Conservation (phyloP, 2,888 invertebrate species). For the Ennomos fuscantarius region DNA sequence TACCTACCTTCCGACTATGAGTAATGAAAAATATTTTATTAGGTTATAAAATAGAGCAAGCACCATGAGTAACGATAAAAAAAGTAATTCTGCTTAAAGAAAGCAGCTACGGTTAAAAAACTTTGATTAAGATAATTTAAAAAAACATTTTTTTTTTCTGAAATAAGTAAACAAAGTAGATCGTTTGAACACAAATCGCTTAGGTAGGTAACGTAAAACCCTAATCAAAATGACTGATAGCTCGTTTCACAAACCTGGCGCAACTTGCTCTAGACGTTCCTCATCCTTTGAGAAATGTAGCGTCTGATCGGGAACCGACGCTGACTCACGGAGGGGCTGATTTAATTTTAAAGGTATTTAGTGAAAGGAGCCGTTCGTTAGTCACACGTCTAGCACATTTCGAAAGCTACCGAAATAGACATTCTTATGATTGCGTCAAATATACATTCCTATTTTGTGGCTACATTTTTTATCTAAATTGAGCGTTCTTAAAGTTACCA, state of each 20-base stretch:
- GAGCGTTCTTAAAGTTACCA: neutral
- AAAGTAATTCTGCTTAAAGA: too few relatives aligned
- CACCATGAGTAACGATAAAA: too few relatives aligned
- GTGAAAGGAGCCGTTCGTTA: slow-evolving; percentile 29
- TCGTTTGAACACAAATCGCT: neutral
- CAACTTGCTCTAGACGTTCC: slow-evolving; percentile 17
- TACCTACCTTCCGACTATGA: too few relatives aligned
- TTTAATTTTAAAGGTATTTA: slow-evolving; percentile 36
- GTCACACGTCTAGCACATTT: slow-evolving; percentile 26
- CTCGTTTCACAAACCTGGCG: slow-evolving; percentile 18
- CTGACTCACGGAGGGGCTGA: slow-evolving; percentile 31
- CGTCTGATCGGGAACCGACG: slow-evolving; percentile 23
- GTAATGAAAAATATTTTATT: too few relatives aligned
- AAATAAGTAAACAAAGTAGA: neutral
- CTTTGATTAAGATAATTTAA: too few relatives aligned
- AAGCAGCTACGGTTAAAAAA: too few relatives aligned
- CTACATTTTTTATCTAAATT: slow-evolving; percentile 3
- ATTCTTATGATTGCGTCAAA: slow-evolving; percentile 15
- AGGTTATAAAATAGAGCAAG: too few relatives aligned
- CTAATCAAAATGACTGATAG: slow-evolving; percentile 21
- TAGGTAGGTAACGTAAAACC: slow-evolving; percentile 4
- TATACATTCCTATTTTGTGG: too few relatives aligned
- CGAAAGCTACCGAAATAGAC: slow-evolving; percentile 18
- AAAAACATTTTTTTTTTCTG: neutral
- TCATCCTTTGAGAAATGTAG: slow-evolving; percentile 27